phyloP scores from a whole-genome alignment of 2,888 invertebrate species.

The Lithosia quadra region DNA sequence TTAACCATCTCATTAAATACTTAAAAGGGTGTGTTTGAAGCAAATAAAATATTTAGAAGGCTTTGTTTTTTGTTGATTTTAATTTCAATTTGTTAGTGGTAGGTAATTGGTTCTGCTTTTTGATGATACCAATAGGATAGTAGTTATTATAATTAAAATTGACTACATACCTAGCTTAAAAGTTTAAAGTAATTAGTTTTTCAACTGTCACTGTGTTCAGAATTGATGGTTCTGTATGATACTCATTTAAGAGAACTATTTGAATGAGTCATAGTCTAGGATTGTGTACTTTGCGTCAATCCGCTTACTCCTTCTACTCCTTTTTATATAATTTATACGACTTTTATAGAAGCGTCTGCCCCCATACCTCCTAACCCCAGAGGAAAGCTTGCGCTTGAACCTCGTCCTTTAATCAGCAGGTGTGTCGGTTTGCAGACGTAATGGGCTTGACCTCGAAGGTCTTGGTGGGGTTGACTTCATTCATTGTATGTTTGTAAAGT shows the following conservation, averaged over 20 bases:
- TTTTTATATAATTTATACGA: background rate
- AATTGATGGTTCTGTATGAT: background rate
- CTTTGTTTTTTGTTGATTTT: constrained; percentile 26
- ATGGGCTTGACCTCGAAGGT: too few species aligned
- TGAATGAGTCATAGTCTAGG: background rate
- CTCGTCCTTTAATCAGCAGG: too few species aligned
- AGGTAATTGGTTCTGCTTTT: constrained; percentile 20
- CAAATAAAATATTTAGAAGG: constrained; percentile 24
- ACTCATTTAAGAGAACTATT: background rate
- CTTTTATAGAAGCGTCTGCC: background rate
- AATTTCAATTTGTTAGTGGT: constrained; percentile 27
- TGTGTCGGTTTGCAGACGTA: too few species aligned
- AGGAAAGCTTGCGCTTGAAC: too few species aligned
- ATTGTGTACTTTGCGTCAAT: background rate
- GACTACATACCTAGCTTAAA: background rate
- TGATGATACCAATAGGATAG: constrained; percentile 5
- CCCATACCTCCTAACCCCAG: too few species aligned
- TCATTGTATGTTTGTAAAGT: background rate
- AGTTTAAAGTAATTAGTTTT: background rate
- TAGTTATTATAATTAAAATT: background rate
- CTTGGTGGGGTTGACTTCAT: background rate
- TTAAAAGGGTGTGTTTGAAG: constrained; percentile 45
- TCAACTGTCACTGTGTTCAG: background rate
- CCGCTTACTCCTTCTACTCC: background rate
- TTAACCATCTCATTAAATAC: constrained; percentile 63